These are phyloP conservation scores for Apis dorsata DNA, from an alignment of 1,140 invertebrate genomes.

Conservation along the genomic window DNA sequence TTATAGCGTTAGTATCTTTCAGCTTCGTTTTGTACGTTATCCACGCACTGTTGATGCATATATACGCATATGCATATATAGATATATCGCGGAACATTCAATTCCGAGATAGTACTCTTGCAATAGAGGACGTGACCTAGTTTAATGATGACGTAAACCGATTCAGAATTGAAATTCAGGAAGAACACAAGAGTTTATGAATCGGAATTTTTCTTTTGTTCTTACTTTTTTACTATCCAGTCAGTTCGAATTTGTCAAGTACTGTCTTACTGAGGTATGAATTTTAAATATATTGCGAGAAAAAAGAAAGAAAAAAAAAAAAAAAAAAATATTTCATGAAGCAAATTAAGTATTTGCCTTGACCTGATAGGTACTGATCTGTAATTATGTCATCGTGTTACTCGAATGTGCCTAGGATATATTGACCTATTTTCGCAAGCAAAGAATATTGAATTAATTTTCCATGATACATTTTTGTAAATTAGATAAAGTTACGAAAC, in stretches of 20 bases:
- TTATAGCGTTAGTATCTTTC: conserved; percentile 71
- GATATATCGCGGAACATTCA: conserved; percentile 42
- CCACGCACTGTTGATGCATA: conserved; percentile 51
- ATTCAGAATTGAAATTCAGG: conserved; percentile 60
- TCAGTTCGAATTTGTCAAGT: not conserved
- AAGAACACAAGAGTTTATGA: conserved; percentile 44
- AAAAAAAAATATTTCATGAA: not conserved
- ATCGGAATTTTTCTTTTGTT: not conserved
- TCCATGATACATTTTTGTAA: not conserved
- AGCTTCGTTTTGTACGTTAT: conserved; percentile 61
- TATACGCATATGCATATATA: not conserved
- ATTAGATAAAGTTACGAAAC: not conserved
- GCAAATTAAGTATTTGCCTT: conserved; percentile 23
- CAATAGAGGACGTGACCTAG: conserved; percentile 59
- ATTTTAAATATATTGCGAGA: not conserved
- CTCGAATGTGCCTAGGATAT: conserved; percentile 15
- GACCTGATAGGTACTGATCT: conserved; percentile 22
- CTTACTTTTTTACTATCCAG: conserved; percentile 11
- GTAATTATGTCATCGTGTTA: conserved; percentile 44
- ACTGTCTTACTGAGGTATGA: not conserved
- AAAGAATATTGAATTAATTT: conserved; percentile 14
- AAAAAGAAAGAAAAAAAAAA: not conserved
- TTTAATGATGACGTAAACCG: conserved; percentile 50
- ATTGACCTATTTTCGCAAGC: conserved; percentile 32
- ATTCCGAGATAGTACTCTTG: conserved; percentile 49